Conservation (phyloP, 2,888 invertebrate species). For the Rhagium mordax region DNA sequence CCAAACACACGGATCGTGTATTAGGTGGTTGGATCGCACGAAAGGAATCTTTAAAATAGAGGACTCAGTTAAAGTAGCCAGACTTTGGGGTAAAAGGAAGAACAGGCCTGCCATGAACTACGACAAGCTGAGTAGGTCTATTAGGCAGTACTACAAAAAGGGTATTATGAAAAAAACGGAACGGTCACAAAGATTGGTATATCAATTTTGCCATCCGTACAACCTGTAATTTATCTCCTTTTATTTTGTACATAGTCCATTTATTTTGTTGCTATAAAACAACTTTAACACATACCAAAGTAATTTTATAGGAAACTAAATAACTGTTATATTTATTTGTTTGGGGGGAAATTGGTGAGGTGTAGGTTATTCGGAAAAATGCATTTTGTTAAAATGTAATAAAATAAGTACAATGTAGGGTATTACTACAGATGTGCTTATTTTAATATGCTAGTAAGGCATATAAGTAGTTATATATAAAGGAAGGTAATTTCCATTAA, state of each 20-base stretch:
- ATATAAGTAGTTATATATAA: slow-evolving; percentile 42
- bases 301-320: slow-evolving; percentile 29
- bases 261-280: slow-evolving; percentile 41
- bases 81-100: slow-evolving; percentile 97
- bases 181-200: slow-evolving; percentile 96
- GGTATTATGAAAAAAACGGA: slow-evolving; percentile 99
- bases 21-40: slow-evolving; percentile 96
- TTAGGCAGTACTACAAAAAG: slow-evolving; percentile 99
- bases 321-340: slow-evolving; percentile 29
- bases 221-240: slow-evolving; percentile 76
- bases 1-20: slow-evolving; percentile 92
- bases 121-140: slow-evolving; percentile 97
- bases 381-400: slow-evolving; percentile 66
- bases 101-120: slow-evolving; percentile 99
- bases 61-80: slow-evolving; percentile 97
- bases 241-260: slow-evolving; percentile 42
- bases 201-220: slow-evolving; percentile 98
- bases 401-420: slow-evolving; percentile 60
- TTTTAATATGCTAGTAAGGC: slow-evolving; percentile 53
- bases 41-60: slow-evolving; percentile 99
- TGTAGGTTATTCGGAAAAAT: slow-evolving; percentile 44
- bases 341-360: slow-evolving; percentile 39
- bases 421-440: slow-evolving; percentile 62
- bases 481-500: slow-evolving; percentile 74
- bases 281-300: slow-evolving; percentile 42